Conservation (phyloP, 2,113 vertebrate species). For the Eleginops maclovinus region DNA sequence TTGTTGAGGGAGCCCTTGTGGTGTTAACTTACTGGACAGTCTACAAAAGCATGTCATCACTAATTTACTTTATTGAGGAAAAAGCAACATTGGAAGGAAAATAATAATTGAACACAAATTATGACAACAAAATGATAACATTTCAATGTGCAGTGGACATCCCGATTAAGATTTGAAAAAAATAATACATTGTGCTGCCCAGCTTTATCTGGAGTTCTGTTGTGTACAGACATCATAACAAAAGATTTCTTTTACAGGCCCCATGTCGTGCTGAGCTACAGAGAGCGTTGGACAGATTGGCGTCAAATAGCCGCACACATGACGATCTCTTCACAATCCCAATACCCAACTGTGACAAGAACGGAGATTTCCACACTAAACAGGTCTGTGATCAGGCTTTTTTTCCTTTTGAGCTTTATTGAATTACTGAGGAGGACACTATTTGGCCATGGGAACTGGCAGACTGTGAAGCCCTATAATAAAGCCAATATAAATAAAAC, state of each 20-base stretch:
- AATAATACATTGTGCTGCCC: too few species aligned
- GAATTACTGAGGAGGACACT: conserved; percentile 10
- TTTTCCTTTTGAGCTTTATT: background rate
- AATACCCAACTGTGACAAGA: conserved; percentile 95
- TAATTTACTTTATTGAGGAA: too few species aligned
- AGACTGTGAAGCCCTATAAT: conserved; percentile 33
- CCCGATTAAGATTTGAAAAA: too few species aligned
- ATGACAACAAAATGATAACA: too few species aligned
- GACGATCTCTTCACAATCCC: conserved; percentile 93
- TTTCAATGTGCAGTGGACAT: too few species aligned
- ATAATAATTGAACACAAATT: too few species aligned
- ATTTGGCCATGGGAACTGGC: conserved; percentile 5
- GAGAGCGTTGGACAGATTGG: conserved; percentile 89
- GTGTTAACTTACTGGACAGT: too few species aligned
- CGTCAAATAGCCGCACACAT: conserved; percentile 89
- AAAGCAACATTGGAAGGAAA: too few species aligned
- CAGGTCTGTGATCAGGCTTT: conserved; percentile 84
- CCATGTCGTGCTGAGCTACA: conserved; percentile 92
- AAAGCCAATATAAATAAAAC: conserved; percentile 50
- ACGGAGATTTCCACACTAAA: conserved; percentile 93
- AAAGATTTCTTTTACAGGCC: conserved; percentile 78
- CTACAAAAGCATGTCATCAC: too few species aligned
- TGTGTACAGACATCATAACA: background rate
- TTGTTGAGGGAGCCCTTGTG: too few species aligned
- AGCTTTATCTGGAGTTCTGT: background rate